Evolutionary conservation across 2,888 invertebrate species (phyloP).

Genomic region (Mactromeris polynyma): DNA sequence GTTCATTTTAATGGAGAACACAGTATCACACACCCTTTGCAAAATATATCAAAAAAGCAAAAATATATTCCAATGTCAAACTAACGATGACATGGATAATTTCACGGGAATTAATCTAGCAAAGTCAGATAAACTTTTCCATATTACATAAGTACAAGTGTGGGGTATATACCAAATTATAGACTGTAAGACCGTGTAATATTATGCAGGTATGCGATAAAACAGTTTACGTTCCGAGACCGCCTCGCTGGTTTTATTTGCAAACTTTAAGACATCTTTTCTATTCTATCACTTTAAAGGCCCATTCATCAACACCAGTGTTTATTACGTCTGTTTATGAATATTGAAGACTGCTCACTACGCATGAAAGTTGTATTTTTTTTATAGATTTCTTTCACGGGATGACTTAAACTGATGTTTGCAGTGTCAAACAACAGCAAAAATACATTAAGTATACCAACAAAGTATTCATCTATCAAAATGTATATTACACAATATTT

Average conservation of each 20-base stretch:
- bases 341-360: neutral
- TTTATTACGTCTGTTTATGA: neutral
- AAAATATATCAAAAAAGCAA: neutral
- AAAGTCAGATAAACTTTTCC: neutral
- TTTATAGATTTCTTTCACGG: neutral
- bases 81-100: neutral
- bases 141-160: neutral
- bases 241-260: constrained; percentile 8
- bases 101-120: neutral
- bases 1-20: neutral
- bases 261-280: neutral
- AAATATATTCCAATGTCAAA: neutral
- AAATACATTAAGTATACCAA: neutral
- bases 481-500: neutral
- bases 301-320: neutral
- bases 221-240: neutral
- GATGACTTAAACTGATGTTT: neutral
- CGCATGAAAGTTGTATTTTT: neutral
- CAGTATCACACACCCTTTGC: neutral
- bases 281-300: neutral
- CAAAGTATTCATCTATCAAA: neutral
- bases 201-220: constrained; percentile 19
- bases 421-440: neutral
- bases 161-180: neutral
- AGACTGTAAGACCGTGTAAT: neutral